A percentile compares a stretch with the other conserved stretches of the same genome.
phyloP scores from a whole-genome alignment of 1,140 invertebrate species.

The Dinoponera quadriceps region DNA sequence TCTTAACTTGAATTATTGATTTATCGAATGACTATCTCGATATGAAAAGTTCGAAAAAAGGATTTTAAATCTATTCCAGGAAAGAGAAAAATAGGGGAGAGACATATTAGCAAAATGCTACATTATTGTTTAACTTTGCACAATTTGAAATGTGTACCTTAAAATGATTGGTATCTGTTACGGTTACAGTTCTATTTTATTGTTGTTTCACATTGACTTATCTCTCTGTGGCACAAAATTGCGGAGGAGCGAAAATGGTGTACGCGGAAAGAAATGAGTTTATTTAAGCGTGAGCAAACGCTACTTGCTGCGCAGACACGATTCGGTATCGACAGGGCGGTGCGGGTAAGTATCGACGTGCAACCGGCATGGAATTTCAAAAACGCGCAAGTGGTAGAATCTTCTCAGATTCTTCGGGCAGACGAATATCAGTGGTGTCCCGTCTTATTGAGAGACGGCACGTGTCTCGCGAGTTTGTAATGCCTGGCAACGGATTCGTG shows the following conservation, averaged over 20 bases:
- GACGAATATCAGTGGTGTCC: constrained; percentile 38
- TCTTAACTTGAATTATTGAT: too few species aligned
- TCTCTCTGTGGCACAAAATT: background rate
- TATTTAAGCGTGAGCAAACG: constrained; percentile 53
- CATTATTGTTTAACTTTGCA: too few species aligned
- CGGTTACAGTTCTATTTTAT: background rate
- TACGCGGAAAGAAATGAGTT: constrained; percentile 32
- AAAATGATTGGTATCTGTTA: constrained; percentile 15
- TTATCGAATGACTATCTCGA: too few species aligned
- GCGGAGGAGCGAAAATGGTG: constrained; percentile 16
- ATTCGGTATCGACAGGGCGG: constrained; percentile 32
- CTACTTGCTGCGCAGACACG: constrained; percentile 14
- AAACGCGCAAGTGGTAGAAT: constrained; percentile 50
- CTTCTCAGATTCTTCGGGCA: constrained; percentile 30
- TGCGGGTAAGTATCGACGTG: constrained; percentile 40
- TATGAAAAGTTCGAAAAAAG: too few species aligned
- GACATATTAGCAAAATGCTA: too few species aligned
- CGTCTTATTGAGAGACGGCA: constrained; percentile 53
- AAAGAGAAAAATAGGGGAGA: too few species aligned
- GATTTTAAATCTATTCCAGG: too few species aligned
- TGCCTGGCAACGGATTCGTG: constrained; percentile 28
- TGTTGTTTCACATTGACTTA: constrained; percentile 26
- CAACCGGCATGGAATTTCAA: constrained; percentile 51
- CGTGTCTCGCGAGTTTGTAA: constrained; percentile 40
- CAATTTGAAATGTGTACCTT: too few species aligned